Percentiles rank a stretch among this genome's conserved stretches.
Evolutionary conservation across 1,140 invertebrate genomes (phyloP).

Genomic region (Zaprionus gabonicus): DNA sequence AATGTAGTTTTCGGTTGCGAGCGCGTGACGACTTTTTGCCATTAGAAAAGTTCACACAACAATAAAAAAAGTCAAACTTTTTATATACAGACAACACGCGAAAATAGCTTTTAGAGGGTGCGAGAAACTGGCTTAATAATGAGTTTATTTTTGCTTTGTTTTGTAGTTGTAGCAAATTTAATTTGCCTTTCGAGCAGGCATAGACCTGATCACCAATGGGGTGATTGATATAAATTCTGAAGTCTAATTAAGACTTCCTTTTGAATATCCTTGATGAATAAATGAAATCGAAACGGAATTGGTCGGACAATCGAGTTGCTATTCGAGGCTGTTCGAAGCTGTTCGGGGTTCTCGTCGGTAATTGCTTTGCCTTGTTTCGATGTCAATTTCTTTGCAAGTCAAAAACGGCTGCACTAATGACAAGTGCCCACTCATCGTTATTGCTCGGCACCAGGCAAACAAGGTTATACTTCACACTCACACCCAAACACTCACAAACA

Average conservation of each 20-base stretch:
- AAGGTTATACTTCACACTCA: constrained; percentile 15
- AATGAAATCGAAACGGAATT: constrained; percentile 12
- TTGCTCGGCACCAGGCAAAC: constrained; percentile 45
- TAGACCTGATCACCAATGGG: background rate
- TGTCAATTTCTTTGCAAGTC: constrained; percentile 31
- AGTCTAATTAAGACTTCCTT: constrained; percentile 24
- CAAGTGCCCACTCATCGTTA: constrained; percentile 74
- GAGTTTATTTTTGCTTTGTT: constrained; percentile 27
- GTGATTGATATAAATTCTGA: constrained; percentile 1
- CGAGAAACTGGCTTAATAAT: constrained; percentile 56
- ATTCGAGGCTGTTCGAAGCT: background rate
- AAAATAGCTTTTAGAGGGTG: constrained; percentile 9
- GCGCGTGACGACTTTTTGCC: constrained; percentile 59
- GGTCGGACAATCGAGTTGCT: background rate
- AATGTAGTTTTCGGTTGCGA: constrained; percentile 63
- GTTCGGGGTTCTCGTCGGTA: constrained; percentile 21
- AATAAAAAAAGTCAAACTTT: constrained; percentile 4
- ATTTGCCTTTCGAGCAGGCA: constrained; percentile 8
- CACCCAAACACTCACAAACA: constrained; percentile 20
- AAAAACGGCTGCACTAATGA: constrained; percentile 56
- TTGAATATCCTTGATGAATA: constrained; percentile 9
- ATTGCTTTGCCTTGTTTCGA: constrained; percentile 56
- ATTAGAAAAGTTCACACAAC: constrained; percentile 58
- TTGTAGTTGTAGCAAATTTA: constrained; percentile 18
- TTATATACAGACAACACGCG: constrained; percentile 18